These are phyloP conservation scores for Gymnosoma rotundatum DNA, from an alignment of 2,888 invertebrate genomes.

Conservation along the genomic window DNA sequence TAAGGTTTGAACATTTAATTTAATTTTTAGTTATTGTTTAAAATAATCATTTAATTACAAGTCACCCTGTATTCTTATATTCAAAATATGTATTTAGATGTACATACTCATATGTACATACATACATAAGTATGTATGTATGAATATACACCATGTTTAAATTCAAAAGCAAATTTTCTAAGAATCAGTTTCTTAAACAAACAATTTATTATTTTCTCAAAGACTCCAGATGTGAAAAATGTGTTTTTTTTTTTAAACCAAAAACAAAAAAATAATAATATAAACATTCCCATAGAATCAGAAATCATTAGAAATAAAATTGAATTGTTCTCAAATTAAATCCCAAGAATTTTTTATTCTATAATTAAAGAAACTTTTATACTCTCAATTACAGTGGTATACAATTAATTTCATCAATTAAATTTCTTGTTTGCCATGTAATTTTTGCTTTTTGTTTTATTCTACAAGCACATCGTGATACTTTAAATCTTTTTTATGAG, in stretches of 20 bases:
- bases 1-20: too few relatives aligned
- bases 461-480: not conserved
- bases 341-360: constrained; percentile 20
- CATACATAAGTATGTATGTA: not conserved
- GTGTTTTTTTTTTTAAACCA: not conserved
- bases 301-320: constrained; percentile 23
- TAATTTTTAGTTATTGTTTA: too few relatives aligned
- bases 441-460: not conserved
- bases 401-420: constrained; percentile 6
- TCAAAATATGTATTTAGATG: too few relatives aligned
- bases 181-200: constrained; percentile 28
- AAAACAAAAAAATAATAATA: not conserved
- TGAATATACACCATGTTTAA: too few relatives aligned
- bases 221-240: constrained; percentile 18
- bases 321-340: constrained; percentile 23
- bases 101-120: too few relatives aligned
- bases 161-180: constrained; percentile 12
- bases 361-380: constrained; percentile 12
- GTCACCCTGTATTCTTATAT: too few relatives aligned
- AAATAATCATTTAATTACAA: too few relatives aligned
- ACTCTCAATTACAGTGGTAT: not conserved
- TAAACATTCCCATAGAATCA: constrained; percentile 31
- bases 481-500: not conserved
- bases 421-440: constrained; percentile 8
- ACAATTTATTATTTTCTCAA: constrained; percentile 2